Base-by-base conservation (phyloP, 2,888 invertebrate genomes). In the Acanthococcus lagerstroemiae region DNA sequence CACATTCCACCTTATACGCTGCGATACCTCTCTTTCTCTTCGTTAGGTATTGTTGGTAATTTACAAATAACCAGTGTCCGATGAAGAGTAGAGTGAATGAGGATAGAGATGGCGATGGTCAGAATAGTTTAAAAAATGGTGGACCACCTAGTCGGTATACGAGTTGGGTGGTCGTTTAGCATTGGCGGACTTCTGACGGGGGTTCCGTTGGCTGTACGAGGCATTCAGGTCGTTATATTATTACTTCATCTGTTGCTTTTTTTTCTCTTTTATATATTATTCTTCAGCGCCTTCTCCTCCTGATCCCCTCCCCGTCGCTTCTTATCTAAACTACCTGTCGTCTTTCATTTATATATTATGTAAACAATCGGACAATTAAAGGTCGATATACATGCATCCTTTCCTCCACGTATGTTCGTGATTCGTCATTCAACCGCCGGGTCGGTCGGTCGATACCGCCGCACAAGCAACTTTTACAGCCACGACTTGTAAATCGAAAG, bases 101-200 rank as follows among this genome's bases (percentile, higher is more conserved):
- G 58, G n/a, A 46, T 58, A 26, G 58, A 58, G 44, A 46, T 58
- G 58, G 58, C 58, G 58, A 58, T 58, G 58, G 58, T 58, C 58
- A 58, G 58, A 58, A 58, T 58, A 46, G 37, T 58, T 48, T 48
- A 50, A 61, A 58, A 61, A 61, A 50, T 61, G 50, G 61, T 61
- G 61, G 61, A 61, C 61, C 61, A 61, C 61, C 61, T 50, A 30
- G 61, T 17, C 50, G 12, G 61, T 7, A 22, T 61, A 52, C 50
- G 22, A 48, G 24, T 46, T 61, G 61, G 61, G 61, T 61, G 61
- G 61, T 61, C 61, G 48, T 61, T 27, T 17, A 52, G 50, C 50
- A 61, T 61, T 61, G 61, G 61, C 61, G 61, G 50, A 61, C 61
- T 61, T 61, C 50, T 61, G 61, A 61, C 50, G 48, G 61, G 61